These are phyloP conservation scores for Oreochromis spilurus DNA, from an alignment of 2,113 vertebrate genomes.

Conservation along the genomic window DNA sequence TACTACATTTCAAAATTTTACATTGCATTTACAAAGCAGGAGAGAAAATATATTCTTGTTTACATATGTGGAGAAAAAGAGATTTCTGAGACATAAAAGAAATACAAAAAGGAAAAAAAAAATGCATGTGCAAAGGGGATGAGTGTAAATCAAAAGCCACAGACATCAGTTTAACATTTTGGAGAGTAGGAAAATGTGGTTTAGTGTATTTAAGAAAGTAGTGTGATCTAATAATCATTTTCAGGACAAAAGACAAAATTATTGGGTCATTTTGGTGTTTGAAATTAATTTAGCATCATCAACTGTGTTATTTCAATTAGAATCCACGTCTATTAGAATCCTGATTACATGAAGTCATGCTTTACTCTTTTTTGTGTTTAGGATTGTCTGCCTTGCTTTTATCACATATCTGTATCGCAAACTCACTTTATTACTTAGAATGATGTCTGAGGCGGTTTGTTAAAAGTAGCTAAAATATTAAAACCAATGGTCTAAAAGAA, in stretches of 20 bases:
- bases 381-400: neutral
- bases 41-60: neutral
- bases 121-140: rapidly evolving
- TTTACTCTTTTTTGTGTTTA: neutral
- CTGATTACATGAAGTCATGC: neutral
- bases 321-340: neutral
- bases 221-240: neutral
- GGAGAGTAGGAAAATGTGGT: neutral
- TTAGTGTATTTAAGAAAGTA: neutral
- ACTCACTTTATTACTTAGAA: neutral
- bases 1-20: neutral
- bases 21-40: neutral
- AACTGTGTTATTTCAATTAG: neutral
- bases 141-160: neutral
- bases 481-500: neutral
- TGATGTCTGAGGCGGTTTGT: neutral
- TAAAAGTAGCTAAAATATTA: neutral
- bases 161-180: neutral
- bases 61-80: neutral
- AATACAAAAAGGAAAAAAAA: neutral
- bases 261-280: neutral
- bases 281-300: neutral
- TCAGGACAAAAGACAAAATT: neutral
- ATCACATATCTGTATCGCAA: neutral
- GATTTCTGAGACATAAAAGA: neutral